Base-by-base conservation (phyloP, 2,113 vertebrate genomes). In the Ammodytes marinus region DNA sequence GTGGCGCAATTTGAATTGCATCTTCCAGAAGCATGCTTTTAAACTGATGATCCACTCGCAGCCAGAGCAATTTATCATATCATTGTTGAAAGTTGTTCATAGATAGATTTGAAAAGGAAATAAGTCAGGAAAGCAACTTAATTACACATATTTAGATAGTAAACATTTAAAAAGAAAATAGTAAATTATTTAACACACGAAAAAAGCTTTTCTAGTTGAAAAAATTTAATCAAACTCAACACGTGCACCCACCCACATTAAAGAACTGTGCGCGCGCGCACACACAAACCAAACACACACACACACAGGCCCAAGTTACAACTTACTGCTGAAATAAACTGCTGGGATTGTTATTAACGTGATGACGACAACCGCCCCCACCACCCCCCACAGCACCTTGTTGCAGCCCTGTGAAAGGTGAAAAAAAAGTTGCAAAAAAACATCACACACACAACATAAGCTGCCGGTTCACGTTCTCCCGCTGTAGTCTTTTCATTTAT, bases 281-380 rank as follows among this genome's bases (percentile, higher is more conserved):
- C 27, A 64, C 5, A 52, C 27, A 64, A 0, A 64, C 6, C 52
- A 53, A 37, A 68, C 35, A 52, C 7, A 53, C 35, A 69, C 2
- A 63, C 27, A 42, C 61, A 27, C 27, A 27, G 55, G 50, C 39
- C 69, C 39, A 74, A 37, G 11, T 52, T 40, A 0, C 2, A 39
- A 95, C 95, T 95, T 91, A 95, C 95, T 93, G 88, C 93, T 93
- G 46, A 93, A 84, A 89, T 94, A 92, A 82, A 96, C 90, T 0
- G 93, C 87, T 46, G 91, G 86, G 71, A 96, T 89, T 2, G 91
- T 88, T 72, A 96, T 95, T 72, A 95, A 71, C 27, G 77, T 91
- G 92, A 95, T 92, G 92, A 96, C 81, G 86, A 92, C 94, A 91
- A 79, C 89, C 64, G 89, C 91, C 71, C 91, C 94, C 14, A 92